phyloP scores from a whole-genome alignment of 2,888 invertebrate species.

The Meteorus colon region DNA sequence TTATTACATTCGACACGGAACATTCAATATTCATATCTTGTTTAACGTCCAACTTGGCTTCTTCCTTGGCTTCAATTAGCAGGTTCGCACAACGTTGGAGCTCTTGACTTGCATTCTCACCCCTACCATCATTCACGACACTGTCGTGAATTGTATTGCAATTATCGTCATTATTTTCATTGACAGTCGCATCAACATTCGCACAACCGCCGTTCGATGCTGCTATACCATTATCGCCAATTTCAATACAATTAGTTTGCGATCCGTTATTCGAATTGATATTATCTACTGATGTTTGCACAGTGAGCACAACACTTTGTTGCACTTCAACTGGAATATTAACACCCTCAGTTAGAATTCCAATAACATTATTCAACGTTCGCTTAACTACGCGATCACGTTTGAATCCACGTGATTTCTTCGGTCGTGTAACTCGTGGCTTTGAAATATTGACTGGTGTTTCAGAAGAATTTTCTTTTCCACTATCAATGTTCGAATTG shows the following conservation, averaged over 20 bases:
- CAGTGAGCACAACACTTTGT: conserved; percentile 65
- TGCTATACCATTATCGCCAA: conserved; percentile 44
- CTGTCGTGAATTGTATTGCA: conserved; percentile 15
- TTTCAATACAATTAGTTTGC: conserved; percentile 50
- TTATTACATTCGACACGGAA: conserved; percentile 14
- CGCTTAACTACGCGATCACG: conserved; percentile 59
- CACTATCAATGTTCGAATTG: conserved; percentile 70
- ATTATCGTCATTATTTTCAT: conserved; percentile 20
- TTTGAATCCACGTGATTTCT: conserved; percentile 63
- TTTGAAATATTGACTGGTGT: conserved; percentile 61
- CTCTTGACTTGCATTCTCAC: conserved; percentile 29
- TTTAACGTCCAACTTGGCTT: conserved; percentile 14
- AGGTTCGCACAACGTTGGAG: not conserved
- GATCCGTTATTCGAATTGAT: conserved; percentile 50
- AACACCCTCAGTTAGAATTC: conserved; percentile 70
- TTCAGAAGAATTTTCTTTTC: conserved; percentile 69
- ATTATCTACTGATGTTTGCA: conserved; percentile 63
- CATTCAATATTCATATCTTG: conserved; percentile 15
- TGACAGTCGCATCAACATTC: conserved; percentile 5
- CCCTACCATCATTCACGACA: conserved; percentile 30
- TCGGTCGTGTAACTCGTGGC: conserved; percentile 63
- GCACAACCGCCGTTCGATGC: conserved; percentile 29
- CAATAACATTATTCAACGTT: conserved; percentile 68
- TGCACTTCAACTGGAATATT: conserved; percentile 68
- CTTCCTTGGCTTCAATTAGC: conserved; percentile 10